Conservation (phyloP, 1,140 invertebrate genomes). For the Anoplolepis gracilipes region DNA sequence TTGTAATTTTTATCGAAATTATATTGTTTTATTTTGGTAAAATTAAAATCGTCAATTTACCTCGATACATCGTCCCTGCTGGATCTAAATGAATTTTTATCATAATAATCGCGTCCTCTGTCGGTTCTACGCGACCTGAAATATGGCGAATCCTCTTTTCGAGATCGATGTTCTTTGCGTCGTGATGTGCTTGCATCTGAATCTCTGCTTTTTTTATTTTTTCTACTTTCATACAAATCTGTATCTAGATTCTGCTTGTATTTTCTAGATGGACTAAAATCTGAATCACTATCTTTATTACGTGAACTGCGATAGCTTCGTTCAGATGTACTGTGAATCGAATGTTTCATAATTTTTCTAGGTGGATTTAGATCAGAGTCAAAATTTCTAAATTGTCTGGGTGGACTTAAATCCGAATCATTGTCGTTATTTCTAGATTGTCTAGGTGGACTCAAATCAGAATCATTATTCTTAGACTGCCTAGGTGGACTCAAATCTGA, state of each 20-base stretch:
- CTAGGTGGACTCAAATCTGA: conserved; percentile 70
- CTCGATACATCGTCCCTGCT: conserved; percentile 1
- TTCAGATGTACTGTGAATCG: conserved; percentile 61
- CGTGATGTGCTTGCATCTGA: conserved; percentile 60
- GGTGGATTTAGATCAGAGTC: conserved; percentile 71
- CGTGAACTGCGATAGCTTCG: conserved; percentile 45
- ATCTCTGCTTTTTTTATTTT: conserved; percentile 59
- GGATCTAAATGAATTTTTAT: conserved; percentile 75
- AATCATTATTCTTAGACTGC: conserved; percentile 60
- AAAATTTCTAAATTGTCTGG: conserved; percentile 73
- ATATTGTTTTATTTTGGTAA: background rate
- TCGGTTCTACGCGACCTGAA: conserved; percentile 79
- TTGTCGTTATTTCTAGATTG: conserved; percentile 66
- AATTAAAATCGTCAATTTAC: conserved; percentile 29
- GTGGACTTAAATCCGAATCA: conserved; percentile 80
- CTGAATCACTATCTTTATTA: conserved; percentile 69
- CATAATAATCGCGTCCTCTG: conserved; percentile 72
- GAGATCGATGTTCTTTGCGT: conserved; percentile 15
- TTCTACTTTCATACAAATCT: conserved; percentile 67
- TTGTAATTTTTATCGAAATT: background rate
- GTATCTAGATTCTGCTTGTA: conserved; percentile 57
- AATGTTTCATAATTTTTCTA: conserved; percentile 63
- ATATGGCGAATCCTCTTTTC: conserved; percentile 29
- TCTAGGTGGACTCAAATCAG: conserved; percentile 69
- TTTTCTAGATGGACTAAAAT: conserved; percentile 76